Evolutionary conservation across 2,888 invertebrate genomes (phyloP), one percentile per base, ranked within the genome.

Genomic region (Cabera pusaria): DNA sequence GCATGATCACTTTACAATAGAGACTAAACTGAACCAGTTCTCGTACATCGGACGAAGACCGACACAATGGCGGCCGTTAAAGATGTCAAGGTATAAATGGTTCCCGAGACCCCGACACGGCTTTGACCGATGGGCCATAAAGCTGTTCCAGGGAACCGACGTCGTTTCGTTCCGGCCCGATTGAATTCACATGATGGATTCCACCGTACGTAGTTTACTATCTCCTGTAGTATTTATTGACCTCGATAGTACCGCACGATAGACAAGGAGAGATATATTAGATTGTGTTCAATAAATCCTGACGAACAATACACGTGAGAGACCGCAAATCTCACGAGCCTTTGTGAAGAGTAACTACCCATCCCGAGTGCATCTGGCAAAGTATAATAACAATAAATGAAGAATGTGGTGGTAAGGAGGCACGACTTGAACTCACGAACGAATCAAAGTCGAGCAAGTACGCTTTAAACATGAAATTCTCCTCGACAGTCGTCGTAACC

Each of bases 1-100:
- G 44, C 47, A 60, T 55, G 56, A 54, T 54, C 49, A 40, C 60
- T 68, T 65, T 58, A 49, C 49, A 48, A 58, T 54, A 52, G 47
- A 41, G 59, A 63, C 64, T 67, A 64, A 70, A 65, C 61, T 58
- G 59, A 58, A 56, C 62, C 60, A 27, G 28, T 33, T 33, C 7
- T 7, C n/a, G 19, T 14, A 14, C n/a, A n/a, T 2, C 2, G 5
- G 8, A 10, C 35, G 31, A 46, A n/a, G 37, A 49, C 41, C 43
- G 46, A 59, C 60, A 78, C 78, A 81, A 81, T 78, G 62, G 66
- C 55, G 56, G 66, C 73, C 71, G 69, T 77, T 77, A 78, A 77
- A 74, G 72, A 72, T 72, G 78, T 69, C 76, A 78, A 72, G 66
- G 69, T 76, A 75, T 70, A 77, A 83, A 80, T 78, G 69, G 73